These are phyloP conservation scores for Drosophila elegans DNA, from an alignment of 1,140 invertebrate genomes.

Conservation along the genomic window DNA sequence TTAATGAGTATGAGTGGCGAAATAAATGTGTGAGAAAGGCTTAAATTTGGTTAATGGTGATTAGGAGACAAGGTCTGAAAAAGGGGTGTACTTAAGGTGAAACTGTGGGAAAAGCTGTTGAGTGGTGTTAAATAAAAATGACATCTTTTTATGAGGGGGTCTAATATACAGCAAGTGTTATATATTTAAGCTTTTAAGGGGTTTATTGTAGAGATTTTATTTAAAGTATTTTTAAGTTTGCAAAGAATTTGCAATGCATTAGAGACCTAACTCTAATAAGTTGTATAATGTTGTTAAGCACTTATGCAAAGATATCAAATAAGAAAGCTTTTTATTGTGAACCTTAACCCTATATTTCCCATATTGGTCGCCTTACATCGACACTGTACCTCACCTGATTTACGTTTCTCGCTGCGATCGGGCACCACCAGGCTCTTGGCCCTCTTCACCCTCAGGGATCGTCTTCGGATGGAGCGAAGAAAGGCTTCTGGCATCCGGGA, in stretches of 20 bases:
- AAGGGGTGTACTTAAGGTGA: conserved; percentile 1
- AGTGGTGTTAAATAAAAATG: not conserved
- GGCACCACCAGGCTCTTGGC: conserved; percentile 89
- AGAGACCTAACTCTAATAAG: not conserved
- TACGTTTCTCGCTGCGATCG: conserved; percentile 88
- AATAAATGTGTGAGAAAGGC: conserved; percentile 9
- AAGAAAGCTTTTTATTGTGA: not conserved
- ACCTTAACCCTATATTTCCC: not conserved
- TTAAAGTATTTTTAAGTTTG: not conserved
- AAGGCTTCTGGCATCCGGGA: conserved; percentile 88
- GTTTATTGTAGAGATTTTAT: not conserved
- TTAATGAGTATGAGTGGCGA: conserved; percentile 15
- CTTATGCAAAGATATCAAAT: not conserved
- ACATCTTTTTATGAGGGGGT: not conserved
- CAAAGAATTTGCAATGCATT: not conserved
- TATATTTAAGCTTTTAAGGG: not conserved
- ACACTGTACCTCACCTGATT: conserved; percentile 89
- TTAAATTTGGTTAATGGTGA: conserved; percentile 7
- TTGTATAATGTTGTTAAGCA: no score
- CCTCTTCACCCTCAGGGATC: conserved; percentile 89
- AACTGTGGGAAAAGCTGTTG: conserved; percentile 2
- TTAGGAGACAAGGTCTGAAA: conserved; percentile 5
- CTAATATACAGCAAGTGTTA: not conserved
- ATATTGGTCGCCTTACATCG: conserved; percentile 63
- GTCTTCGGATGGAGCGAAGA: conserved; percentile 88